Base-by-base conservation (phyloP, 2,888 invertebrate genomes). In the Caenorhabditis sinica region DNA sequence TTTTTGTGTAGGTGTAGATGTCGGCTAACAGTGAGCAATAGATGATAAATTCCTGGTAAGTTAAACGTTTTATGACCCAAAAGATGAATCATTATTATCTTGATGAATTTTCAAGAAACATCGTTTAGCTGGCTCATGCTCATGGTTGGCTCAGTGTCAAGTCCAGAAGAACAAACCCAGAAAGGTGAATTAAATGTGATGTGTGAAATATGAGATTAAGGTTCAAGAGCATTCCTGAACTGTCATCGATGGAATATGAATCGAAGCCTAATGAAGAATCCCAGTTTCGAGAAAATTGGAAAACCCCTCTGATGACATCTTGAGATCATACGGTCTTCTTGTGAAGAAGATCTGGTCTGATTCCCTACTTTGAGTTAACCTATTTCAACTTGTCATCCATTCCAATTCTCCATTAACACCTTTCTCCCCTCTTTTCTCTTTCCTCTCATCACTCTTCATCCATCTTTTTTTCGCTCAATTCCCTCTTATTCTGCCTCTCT, bases 351-450 rank as follows among this genome's bases (percentile, higher is more conserved):
- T 23, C 23, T 53, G 0, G 23, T 23, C 53, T 53, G 8, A 11
- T 56, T 13, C 28, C 56, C 56, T 56, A 13, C 25, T 15, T 15
- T 13, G 28, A 56, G 25, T 56, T 56, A 56, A 56, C 56, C 56
- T 56, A 15, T 63, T 63, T 63, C 40, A 63, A 63, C 63, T 63
- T 43, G 63, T 56, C 56, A 56, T 56, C 56, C 56, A 56, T 9
- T n/a, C 33, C 5, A 36, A 40, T 56, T 56, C 49, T 53, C 69
- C 56, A 69, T 69, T 69, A 56, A 43, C 53, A 69, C 69, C 25
- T 56, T 68, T 56, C 28, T 56, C 23, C 43, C 40, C 40, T 8
- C 61, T 30, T 61, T 61, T 61, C 45, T 28, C 20, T 65, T 65
- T 45, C 30, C 23, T 58, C 60, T 69, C 68, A 28, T 20, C 68